These are phyloP conservation scores for Hemaris fuciformis DNA, from an alignment of 2,888 invertebrate genomes.

Conservation along the genomic window DNA sequence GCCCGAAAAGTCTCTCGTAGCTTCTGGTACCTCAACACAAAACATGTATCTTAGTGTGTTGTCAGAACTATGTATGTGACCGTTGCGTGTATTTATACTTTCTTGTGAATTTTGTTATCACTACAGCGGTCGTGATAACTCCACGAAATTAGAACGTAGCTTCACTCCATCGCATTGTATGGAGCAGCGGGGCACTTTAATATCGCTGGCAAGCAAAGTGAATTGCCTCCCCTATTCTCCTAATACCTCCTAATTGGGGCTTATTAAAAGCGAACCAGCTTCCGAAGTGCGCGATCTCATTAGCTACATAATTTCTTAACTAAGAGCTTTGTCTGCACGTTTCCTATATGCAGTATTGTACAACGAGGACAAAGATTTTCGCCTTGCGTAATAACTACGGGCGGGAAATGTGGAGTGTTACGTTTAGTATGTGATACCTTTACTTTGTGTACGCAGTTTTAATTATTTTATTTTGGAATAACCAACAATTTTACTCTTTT, in stretches of 20 bases:
- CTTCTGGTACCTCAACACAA: no score
- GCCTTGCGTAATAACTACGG: neutral
- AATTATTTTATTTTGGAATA: no score
- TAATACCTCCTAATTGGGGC: constrained; percentile 17
- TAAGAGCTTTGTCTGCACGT: constrained; percentile 3
- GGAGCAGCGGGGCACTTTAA: neutral
- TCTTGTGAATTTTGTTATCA: no score
- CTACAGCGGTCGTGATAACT: no score
- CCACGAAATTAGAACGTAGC: neutral
- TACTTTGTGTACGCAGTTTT: no score
- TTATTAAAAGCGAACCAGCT: constrained; percentile 17
- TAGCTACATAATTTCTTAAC: constrained; percentile 11
- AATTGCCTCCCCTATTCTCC: constrained; percentile 16
- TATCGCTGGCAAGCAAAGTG: constrained; percentile 12
- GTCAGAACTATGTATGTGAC: no score
- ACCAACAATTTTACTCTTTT: no score
- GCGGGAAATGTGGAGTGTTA: no score
- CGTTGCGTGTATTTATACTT: no score
- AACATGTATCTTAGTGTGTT: no score
- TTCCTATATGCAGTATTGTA: neutral
- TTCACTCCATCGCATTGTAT: neutral
- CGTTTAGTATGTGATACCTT: no score
- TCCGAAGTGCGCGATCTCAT: constrained; percentile 13
- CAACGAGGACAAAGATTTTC: neutral
- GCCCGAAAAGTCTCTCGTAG: no score